Evolutionary conservation across 2,888 invertebrate species (phyloP).

Genomic region (Synanthedon andrenaeformis): DNA sequence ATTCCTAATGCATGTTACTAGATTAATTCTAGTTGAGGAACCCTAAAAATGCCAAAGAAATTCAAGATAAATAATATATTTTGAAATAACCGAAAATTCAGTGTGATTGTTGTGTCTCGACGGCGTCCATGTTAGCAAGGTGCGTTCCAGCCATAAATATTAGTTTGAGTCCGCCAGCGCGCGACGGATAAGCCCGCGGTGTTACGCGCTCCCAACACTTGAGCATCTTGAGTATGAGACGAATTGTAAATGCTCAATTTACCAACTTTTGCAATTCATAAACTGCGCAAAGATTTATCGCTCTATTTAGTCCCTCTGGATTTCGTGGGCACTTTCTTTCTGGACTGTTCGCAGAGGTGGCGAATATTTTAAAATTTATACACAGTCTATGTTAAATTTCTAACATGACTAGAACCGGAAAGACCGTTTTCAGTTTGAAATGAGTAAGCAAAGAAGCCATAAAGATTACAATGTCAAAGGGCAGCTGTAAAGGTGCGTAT

Average conservation of each 20-base stretch:
- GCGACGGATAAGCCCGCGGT: not conserved
- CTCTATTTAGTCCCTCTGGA: conserved; percentile 18
- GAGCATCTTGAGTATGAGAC: conserved; percentile 3
- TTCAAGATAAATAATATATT: too few relatives aligned
- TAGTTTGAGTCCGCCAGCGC: conserved; percentile 28
- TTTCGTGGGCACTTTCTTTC: conserved; percentile 30
- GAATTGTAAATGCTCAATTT: conserved; percentile 54
- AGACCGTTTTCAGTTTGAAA: conserved; percentile 4
- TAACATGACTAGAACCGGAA: not conserved
- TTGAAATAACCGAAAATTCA: not conserved
- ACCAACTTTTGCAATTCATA: conserved; percentile 28
- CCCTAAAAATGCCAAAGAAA: too few relatives aligned
- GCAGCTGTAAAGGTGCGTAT: not conserved
- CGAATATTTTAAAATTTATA: too few relatives aligned
- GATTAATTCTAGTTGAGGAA: too few relatives aligned
- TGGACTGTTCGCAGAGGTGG: too few relatives aligned
- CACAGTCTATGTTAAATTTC: too few relatives aligned
- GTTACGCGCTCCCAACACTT: not conserved
- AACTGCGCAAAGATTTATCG: conserved; percentile 31
- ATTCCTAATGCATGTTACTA: too few relatives aligned
- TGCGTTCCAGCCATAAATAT: conserved; percentile 56
- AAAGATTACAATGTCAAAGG: not conserved
- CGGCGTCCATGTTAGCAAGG: conserved; percentile 15
- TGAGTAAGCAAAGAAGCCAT: conserved; percentile 3
- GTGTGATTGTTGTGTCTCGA: not conserved